phyloP scores from a whole-genome alignment of 2,797 vertebrate genomes.

The Myotis planiceps region DNA sequence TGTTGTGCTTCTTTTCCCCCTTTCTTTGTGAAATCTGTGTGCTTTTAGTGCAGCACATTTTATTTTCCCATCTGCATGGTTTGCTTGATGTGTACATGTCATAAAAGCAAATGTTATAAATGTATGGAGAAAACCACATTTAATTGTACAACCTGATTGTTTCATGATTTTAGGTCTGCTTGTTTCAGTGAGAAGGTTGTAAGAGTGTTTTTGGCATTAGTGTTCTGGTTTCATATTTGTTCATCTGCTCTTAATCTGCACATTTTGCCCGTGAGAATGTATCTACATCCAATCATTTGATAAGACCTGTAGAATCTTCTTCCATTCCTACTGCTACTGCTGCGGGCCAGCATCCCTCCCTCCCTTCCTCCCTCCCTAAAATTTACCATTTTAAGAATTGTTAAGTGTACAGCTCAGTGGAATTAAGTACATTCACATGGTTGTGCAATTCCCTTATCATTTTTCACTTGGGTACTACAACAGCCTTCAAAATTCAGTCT shows the following conservation, averaged over 20 bases:
- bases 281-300: not conserved
- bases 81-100: slow-evolving; percentile 10
- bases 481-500: not conserved
- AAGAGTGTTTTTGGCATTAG: not conserved
- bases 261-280: not conserved
- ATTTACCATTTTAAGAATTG: not conserved
- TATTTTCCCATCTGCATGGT: slow-evolving; percentile 14
- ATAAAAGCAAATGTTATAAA: slow-evolving; percentile 44
- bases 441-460: not conserved
- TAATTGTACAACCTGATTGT: not conserved
- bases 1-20: not conserved
- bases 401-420: not conserved
- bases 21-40: not conserved
- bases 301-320: not conserved
- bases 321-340: not conserved
- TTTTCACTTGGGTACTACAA: not conserved
- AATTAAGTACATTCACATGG: not conserved
- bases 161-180: not conserved
- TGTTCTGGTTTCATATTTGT: not conserved
- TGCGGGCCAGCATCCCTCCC: no score
- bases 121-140: not conserved
- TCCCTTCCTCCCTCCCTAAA: not conserved
- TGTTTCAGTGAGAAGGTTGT: not conserved
- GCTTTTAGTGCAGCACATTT: slow-evolving; percentile 22
- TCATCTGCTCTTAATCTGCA: not conserved